Base-by-base conservation (phyloP, 1,140 invertebrate genomes). In the Maniola jurtina region DNA sequence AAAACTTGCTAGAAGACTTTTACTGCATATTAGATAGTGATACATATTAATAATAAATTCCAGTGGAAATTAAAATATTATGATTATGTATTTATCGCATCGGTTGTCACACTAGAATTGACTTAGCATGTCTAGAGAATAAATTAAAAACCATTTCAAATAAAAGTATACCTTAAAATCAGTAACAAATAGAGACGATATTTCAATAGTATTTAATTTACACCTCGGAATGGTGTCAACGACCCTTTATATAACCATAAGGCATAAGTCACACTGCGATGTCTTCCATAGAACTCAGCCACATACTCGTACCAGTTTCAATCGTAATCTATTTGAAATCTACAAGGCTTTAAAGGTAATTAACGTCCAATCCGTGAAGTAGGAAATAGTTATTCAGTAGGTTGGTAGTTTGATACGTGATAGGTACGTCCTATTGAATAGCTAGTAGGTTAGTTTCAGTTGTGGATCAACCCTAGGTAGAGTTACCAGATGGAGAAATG, bases 201-300 rank as follows among this genome's bases (percentile, higher is more conserved):
- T 65, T 68, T 38, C 66, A n/a, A 59, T 56, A 52, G n/a, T n/a
- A n/a, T n/a, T n/a, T n/a, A 50, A 68, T 64, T 63, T 47, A 66
- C 61, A 58, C 61, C 45, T 60, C 50, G 63, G 67, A 66, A 69
- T 72, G 71, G 67, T 62, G 71, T 45, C 67, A 68, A 69, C 45
- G 66, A 69, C 66, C 63, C 64, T 59, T 68, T 68, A 63, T 68
- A 52, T 68, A 68, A 58, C 60, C 66, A 68, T 72, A 72, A 63
- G 57, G 45, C 42, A 45, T 45, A 45, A 45, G 42, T n/a, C 10
- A 45, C 42, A 45, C 13, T 61, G 55, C 33, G 50, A 25, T 61
- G 33, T 57, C 64, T 57, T 66, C 50, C 40, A 9, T 66, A 66
- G 56, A 59, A 65, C 59, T 59, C 50, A 52, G 55, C 25, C 50